Conservation (phyloP, 2,113 vertebrate species). For the Oncorhynchus mykiss region DNA sequence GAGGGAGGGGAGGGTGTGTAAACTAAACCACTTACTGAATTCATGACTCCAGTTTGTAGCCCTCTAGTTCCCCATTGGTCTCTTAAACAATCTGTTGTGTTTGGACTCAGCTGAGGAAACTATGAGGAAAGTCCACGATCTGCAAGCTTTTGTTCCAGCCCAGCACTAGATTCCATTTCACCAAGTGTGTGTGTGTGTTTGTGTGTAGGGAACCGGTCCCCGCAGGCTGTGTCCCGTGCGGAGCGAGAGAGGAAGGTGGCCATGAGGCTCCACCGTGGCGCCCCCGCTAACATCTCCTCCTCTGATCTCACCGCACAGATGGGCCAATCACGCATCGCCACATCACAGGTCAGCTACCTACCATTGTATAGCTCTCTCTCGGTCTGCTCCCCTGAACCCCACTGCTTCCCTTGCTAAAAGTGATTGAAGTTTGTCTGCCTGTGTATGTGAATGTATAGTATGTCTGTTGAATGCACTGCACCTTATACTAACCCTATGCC, state of each 20-base stretch:
- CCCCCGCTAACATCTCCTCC: conserved; percentile 92
- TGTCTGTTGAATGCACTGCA: no score
- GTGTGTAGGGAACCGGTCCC: conserved; percentile 87
- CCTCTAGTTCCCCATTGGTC: not conserved
- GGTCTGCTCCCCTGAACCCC: not conserved
- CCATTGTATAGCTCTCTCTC: not conserved
- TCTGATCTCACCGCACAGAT: conserved; percentile 89
- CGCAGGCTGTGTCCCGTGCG: conserved; percentile 92
- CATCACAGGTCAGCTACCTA: conserved; percentile 83
- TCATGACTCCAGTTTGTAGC: not conserved
- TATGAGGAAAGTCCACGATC: no score
- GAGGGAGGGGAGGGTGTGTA: not conserved
- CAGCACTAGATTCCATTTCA: not conserved
- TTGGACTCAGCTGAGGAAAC: no score
- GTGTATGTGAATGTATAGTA: no score
- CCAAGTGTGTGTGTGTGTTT: conserved; percentile 20
- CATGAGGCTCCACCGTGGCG: conserved; percentile 94
- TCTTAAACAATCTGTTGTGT: not conserved
- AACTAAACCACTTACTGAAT: not conserved
- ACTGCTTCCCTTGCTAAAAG: not conserved
- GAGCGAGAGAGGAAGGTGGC: conserved; percentile 97
- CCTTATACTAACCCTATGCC: no score
- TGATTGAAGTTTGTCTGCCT: no score
- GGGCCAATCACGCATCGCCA: conserved; percentile 87
- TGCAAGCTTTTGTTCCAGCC: no score